Conservation (phyloP, 2,113 vertebrate genomes). For the Sitta europaea region DNA sequence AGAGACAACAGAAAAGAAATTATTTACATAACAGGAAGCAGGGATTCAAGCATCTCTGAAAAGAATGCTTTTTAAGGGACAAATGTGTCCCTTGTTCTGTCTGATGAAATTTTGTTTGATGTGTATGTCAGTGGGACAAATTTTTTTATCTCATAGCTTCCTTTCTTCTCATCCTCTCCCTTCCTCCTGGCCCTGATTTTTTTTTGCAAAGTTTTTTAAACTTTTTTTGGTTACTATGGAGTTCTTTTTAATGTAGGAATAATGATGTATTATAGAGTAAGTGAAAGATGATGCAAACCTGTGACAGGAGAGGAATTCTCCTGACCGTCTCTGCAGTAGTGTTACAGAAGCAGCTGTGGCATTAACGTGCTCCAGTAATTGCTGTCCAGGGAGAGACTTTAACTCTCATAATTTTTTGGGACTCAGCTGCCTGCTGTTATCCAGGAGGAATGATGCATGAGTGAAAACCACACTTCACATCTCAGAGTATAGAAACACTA, state of each 20-base stretch:
- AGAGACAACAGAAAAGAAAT: not conserved
- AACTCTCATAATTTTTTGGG: not conserved
- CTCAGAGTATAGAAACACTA: not conserved
- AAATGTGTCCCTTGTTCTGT: not conserved
- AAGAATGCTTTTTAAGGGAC: not conserved
- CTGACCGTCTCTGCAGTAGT: not conserved
- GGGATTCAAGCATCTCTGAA: not conserved
- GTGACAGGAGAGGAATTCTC: not conserved
- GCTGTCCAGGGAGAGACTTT: not conserved
- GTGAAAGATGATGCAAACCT: not conserved
- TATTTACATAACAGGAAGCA: not conserved
- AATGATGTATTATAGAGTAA: not conserved
- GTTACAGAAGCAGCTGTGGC: not conserved
- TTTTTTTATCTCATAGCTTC: not conserved
- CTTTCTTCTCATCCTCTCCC: not conserved
- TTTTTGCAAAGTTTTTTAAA: not conserved
- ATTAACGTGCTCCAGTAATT: not conserved
- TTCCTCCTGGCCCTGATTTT: accelerated
- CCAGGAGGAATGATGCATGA: not conserved
- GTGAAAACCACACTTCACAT: not conserved
- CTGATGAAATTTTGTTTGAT: not conserved
- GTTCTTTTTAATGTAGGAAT: not conserved
- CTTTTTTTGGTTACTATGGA: not conserved
- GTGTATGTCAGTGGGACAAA: not conserved
- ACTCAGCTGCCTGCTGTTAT: not conserved